Conservation (phyloP, 2,113 vertebrate species). For the Stigmatopora argus region DNA sequence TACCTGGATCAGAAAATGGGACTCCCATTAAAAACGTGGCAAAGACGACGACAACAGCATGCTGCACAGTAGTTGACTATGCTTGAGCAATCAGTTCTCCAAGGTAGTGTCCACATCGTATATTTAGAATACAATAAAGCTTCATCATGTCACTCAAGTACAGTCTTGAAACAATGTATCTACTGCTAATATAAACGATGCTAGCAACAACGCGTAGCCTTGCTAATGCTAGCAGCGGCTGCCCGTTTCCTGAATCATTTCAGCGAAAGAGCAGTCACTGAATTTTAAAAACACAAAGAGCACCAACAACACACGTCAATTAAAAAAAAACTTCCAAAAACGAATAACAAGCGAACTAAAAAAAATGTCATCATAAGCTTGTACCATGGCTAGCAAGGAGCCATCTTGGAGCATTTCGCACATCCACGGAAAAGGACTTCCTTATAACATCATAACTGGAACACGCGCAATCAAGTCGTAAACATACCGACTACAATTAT, state of each 20-base stretch:
- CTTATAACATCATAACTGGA: background rate
- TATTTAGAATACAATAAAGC: constrained; percentile 67
- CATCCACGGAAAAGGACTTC: constrained; percentile 7
- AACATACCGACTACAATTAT: fast-evolving
- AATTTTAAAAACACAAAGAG: too few relatives aligned
- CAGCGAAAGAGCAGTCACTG: too few relatives aligned
- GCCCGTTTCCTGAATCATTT: too few relatives aligned
- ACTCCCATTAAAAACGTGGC: background rate
- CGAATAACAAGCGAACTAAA: background rate
- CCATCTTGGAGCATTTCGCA: constrained; percentile 67
- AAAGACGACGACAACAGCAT: fast-evolving
- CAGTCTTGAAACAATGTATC: background rate
- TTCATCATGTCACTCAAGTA: constrained; percentile 81
- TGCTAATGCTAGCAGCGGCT: constrained; percentile 13
- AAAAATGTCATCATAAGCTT: background rate
- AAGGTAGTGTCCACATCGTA: constrained; percentile 82
- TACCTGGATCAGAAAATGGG: constrained; percentile 67
- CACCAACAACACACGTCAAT: background rate
- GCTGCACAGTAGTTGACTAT: fast-evolving
- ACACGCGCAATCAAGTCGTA: fast-evolving
- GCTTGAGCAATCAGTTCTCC: constrained; percentile 89
- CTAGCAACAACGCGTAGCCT: background rate
- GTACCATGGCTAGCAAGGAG: constrained; percentile 29
- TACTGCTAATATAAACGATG: background rate
- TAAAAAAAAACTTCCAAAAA: background rate